Conservation (phyloP, 2,888 invertebrate species). For the Blastobasis lacticolella region DNA sequence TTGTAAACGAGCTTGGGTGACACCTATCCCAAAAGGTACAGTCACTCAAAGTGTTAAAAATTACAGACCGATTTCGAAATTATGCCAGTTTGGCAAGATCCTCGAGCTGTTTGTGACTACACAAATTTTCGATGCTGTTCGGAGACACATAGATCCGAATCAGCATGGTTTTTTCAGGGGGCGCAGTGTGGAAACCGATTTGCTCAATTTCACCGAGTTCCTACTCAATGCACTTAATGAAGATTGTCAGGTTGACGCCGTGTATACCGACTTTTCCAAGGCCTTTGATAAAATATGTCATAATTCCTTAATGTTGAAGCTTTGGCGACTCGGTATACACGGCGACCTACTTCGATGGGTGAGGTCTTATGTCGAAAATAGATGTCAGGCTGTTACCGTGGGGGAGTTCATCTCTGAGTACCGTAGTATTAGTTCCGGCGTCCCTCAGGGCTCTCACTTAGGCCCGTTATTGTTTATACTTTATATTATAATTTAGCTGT, state of each 20-base stretch:
- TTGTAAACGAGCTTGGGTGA: no score
- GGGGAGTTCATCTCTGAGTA: neutral
- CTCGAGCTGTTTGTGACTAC: constrained; percentile 12
- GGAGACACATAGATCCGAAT: constrained; percentile 3
- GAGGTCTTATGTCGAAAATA: neutral
- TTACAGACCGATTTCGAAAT: no score
- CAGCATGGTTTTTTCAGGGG: constrained; percentile 12
- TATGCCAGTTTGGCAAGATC: constrained; percentile 11
- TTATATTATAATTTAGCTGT: neutral
- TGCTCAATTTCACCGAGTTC: constrained; percentile 6
- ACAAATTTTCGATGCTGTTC: constrained; percentile 2
- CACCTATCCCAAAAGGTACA: no score
- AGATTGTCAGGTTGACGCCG: no score
- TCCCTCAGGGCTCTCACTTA: neutral
- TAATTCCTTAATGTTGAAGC: neutral
- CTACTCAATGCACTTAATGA: constrained; percentile 3
- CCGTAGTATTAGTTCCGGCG: neutral
- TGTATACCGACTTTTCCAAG: no score
- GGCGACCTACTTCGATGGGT: neutral
- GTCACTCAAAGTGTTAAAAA: no score
- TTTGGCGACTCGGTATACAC: neutral
- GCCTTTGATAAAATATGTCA: neutral
- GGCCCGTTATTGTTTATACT: neutral
- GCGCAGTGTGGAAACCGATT: constrained; percentile 11
- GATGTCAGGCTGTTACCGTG: neutral